These are phyloP conservation scores for Helicoverpa assulta DNA, from an alignment of 2,888 invertebrate species.

Conservation along the genomic window DNA sequence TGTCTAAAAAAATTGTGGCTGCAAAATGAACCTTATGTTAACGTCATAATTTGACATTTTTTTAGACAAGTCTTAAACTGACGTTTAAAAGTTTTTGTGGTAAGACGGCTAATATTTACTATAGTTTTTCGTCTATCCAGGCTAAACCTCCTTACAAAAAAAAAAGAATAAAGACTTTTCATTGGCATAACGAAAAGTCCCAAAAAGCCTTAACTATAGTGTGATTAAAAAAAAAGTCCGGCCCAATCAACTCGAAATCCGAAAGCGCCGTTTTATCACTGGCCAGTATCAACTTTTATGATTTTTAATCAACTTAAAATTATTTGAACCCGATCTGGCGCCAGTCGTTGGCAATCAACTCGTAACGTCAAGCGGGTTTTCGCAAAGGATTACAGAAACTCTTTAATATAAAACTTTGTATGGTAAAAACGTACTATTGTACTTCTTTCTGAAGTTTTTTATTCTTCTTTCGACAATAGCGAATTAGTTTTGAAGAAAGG, in stretches of 20 bases:
- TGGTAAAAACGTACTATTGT: constrained; percentile 25
- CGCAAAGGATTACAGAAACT: constrained; percentile 48
- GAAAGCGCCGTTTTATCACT: constrained; percentile 54
- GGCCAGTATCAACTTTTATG: constrained; percentile 62
- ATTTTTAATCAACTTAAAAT: constrained; percentile 65
- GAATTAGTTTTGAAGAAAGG: constrained; percentile 38
- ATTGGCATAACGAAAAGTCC: background rate
- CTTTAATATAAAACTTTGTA: constrained; percentile 39
- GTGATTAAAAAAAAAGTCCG: constrained; percentile 15
- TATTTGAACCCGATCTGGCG: constrained; percentile 56
- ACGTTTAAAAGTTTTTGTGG: no score
- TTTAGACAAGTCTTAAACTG: no score
- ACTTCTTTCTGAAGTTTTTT: constrained; percentile 5
- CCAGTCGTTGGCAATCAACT: constrained; percentile 56
- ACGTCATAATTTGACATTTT: no score
- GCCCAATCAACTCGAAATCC: constrained; percentile 53
- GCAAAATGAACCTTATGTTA: no score
- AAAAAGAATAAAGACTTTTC: background rate
- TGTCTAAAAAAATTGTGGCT: no score
- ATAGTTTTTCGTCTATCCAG: no score
- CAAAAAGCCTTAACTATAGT: constrained; percentile 11
- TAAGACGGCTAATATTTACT: no score
- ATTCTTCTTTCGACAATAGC: constrained; percentile 19
- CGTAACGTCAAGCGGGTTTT: constrained; percentile 42
- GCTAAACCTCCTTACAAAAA: background rate